A percentile compares a stretch with the other conserved stretches of the same genome.
Conservation (phyloP, 2,888 invertebrate species). For the Drosophila putrida region DNA sequence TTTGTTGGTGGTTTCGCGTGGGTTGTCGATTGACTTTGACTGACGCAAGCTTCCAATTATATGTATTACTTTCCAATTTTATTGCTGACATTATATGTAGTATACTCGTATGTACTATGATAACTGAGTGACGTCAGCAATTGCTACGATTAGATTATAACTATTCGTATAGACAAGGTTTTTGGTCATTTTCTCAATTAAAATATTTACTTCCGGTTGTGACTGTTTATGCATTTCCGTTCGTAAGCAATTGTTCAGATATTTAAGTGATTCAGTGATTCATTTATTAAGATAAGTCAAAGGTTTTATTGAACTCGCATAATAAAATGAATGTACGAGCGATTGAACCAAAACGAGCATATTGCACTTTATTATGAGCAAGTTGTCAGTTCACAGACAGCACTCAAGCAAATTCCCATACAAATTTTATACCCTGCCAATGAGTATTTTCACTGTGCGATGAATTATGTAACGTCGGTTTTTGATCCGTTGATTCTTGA, state of each 20-base stretch:
- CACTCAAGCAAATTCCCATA: conserved; percentile 41
- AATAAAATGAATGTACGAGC: conserved; percentile 23
- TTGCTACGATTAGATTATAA: conserved; percentile 56
- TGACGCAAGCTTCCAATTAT: conserved; percentile 74
- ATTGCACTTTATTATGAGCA: conserved; percentile 28
- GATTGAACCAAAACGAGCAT: conserved; percentile 8
- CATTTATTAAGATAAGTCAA: conserved; percentile 67
- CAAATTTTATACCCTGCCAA: conserved; percentile 3
- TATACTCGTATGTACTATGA: conserved; percentile 22
- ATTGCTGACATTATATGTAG: conserved; percentile 42
- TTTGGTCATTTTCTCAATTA: conserved; percentile 7
- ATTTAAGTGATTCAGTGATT: conserved; percentile 64
- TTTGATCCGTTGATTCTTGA: no score
- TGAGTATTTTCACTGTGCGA: neutral
- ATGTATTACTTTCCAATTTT: conserved; percentile 68
- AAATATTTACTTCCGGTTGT: conserved; percentile 43
- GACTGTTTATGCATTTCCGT: conserved; percentile 58
- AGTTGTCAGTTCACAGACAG: conserved; percentile 28
- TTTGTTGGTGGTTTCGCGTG: conserved; percentile 40
- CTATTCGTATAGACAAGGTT: conserved; percentile 13
- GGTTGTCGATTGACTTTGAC: conserved; percentile 48
- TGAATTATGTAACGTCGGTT: neutral
- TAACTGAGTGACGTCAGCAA: conserved; percentile 44
- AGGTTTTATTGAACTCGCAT: conserved; percentile 47
- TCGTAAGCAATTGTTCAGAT: conserved; percentile 31